Conservation (phyloP, 1,140 invertebrate genomes). For the Papilio xuthus region DNA sequence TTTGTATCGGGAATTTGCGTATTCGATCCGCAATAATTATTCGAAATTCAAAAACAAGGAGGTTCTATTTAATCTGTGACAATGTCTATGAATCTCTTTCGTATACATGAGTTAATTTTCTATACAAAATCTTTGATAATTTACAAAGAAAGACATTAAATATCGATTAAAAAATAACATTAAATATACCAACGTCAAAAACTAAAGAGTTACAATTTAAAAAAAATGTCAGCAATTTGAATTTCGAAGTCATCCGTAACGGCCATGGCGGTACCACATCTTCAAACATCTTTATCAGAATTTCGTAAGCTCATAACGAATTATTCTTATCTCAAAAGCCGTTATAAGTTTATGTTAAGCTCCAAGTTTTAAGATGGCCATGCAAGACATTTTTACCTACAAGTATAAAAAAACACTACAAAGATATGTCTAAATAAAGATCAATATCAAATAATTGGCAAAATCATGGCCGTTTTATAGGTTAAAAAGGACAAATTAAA, state of each 20-base stretch:
- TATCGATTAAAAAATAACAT: neutral
- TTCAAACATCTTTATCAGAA: constrained; percentile 12
- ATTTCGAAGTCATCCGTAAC: constrained; percentile 4
- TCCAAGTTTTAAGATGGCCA: neutral
- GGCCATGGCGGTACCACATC: neutral
- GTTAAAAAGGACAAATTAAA: too few species aligned
- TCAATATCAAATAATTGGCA: too few species aligned
- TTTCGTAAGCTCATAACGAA: constrained; percentile 12
- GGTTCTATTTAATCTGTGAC: neutral
- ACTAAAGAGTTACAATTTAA: neutral
- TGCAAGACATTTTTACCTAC: neutral
- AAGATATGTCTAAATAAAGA: neutral
- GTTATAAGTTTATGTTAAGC: neutral
- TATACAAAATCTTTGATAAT: neutral
- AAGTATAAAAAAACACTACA: neutral
- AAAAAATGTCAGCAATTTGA: neutral
- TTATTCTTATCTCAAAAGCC: constrained; percentile 1
- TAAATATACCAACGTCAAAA: neutral
- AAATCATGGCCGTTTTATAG: too few species aligned
- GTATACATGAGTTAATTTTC: neutral
- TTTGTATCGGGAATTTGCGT: neutral
- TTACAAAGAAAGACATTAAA: too few species aligned
- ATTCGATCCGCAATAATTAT: neutral
- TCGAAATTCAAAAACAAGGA: neutral
- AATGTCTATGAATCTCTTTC: neutral